Conservation (phyloP, 2,113 vertebrate species). For the Montifringilla adamsi region DNA sequence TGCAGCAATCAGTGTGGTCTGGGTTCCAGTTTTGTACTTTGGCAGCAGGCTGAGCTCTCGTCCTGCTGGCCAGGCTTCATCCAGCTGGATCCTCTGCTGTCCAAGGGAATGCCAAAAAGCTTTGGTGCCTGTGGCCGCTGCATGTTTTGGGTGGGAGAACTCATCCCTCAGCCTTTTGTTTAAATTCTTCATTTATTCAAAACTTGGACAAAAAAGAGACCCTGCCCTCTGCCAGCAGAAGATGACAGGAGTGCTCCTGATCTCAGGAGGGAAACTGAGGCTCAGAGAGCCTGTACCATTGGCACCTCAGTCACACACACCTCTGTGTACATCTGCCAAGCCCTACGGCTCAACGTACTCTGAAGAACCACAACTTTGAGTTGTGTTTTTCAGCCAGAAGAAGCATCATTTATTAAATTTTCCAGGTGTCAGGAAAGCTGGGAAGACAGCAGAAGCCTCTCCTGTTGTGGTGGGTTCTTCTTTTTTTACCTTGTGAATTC, state of each 20-base stretch:
- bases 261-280: background rate
- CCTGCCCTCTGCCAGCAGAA: background rate
- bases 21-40: background rate
- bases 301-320: fast-evolving
- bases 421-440: background rate
- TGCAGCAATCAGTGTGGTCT: background rate
- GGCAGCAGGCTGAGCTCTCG: background rate
- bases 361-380: background rate
- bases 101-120: background rate
- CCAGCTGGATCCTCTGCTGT: background rate
- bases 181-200: background rate
- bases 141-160: background rate
- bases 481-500: background rate
- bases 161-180: background rate
- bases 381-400: background rate
- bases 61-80: background rate
- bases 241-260: background rate
- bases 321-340: background rate
- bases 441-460: background rate
- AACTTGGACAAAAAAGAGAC: background rate
- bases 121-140: background rate
- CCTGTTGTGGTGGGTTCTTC: background rate
- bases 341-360: fast-evolving
- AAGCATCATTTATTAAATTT: background rate
- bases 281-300: background rate